phyloP scores from a whole-genome alignment of 2,113 vertebrate species.

The Ochotona princeps region DNA sequence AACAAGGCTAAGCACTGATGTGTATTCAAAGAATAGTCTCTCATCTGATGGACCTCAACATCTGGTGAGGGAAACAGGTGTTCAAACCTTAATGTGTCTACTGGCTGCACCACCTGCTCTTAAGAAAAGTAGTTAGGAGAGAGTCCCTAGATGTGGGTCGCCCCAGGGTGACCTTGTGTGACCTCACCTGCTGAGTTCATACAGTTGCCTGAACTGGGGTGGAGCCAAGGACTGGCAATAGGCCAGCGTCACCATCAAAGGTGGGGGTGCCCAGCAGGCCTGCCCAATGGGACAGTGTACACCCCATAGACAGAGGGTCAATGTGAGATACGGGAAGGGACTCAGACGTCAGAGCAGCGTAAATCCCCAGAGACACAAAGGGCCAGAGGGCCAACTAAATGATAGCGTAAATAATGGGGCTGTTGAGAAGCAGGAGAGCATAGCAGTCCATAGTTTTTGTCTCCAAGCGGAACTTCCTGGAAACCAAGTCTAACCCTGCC shows the following conservation, averaged over 20 bases:
- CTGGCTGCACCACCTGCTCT: neutral
- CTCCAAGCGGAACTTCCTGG: conserved; percentile 15
- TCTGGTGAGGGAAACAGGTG: neutral
- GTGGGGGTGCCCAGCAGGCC: neutral
- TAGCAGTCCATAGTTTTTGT: neutral
- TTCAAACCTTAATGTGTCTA: neutral
- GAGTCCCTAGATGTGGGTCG: neutral
- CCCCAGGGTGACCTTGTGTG: neutral
- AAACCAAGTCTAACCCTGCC: neutral
- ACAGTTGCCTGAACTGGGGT: neutral
- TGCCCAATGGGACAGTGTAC: neutral
- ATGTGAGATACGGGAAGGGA: neutral
- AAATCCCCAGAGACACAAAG: neutral
- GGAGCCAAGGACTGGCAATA: neutral
- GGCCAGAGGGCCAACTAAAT: neutral
- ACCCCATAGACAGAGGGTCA: neutral
- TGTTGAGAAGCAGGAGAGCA: neutral
- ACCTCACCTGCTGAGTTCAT: neutral
- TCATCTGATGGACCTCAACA: neutral
- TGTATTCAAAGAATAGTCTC: neutral
- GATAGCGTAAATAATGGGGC: neutral
- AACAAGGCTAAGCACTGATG: neutral
- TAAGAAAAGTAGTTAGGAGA: neutral
- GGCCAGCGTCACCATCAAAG: neutral
- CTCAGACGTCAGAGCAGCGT: neutral